A percentile compares a stretch with the other conserved stretches of the same genome.
These are phyloP conservation scores for Climacteris rufus DNA, from an alignment of 2,113 vertebrate species.

Conservation along the genomic window DNA sequence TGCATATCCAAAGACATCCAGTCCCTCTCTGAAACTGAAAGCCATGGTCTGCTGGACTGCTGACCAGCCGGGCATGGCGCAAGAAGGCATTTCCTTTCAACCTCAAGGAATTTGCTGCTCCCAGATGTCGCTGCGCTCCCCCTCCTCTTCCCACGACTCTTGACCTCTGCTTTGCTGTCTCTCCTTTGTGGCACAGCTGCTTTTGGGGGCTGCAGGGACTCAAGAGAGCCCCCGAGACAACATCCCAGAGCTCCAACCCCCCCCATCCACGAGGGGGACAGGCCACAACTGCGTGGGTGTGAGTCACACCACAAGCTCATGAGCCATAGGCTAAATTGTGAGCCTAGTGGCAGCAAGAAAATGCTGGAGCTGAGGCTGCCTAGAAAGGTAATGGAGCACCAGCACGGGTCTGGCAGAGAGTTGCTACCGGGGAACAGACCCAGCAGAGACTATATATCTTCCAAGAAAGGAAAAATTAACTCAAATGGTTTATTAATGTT, in stretches of 20 bases:
- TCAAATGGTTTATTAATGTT: not conserved
- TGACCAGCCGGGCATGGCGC: fast-evolving
- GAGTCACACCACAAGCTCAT: not conserved
- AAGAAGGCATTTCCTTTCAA: conserved; percentile 39
- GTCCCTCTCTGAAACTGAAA: not conserved
- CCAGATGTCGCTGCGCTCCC: not conserved
- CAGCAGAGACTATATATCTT: not conserved
- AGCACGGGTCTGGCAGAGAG: not conserved
- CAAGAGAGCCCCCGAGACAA: not conserved
- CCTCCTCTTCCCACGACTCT: conserved; percentile 45
- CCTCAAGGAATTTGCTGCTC: not conserved
- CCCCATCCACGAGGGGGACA: not conserved
- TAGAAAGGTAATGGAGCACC: not conserved
- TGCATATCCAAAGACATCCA: not conserved
- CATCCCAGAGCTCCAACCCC: not conserved
- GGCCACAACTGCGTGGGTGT: not conserved
- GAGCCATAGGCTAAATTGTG: not conserved
- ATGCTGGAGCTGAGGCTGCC: not conserved
- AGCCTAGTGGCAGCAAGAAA: not conserved
- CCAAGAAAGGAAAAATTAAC: not conserved
- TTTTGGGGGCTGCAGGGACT: not conserved
- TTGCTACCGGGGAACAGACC: not conserved
- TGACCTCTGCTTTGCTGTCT: not conserved
- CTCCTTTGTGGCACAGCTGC: not conserved
- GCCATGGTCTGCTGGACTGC: not conserved